phyloP scores from a whole-genome alignment of 53 echinoderm and acorn worm species.

The Stichopus horrens region DNA sequence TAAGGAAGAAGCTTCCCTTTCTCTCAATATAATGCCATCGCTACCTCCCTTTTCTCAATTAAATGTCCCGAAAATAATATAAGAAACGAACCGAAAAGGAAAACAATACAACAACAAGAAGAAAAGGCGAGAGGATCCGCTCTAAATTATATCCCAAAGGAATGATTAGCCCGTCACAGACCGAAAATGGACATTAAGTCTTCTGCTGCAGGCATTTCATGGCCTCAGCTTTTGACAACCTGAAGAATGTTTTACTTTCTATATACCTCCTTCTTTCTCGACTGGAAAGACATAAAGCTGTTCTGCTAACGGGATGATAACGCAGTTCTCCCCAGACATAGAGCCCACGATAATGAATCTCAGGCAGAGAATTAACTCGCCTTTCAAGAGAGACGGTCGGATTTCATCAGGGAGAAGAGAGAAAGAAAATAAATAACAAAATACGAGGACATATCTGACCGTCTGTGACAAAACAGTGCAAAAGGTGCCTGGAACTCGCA shows the following conservation, averaged over 20 bases:
- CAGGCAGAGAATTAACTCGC: neutral
- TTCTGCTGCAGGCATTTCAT: neutral
- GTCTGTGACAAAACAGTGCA: no score
- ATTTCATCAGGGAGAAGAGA: neutral
- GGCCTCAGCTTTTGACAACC: neutral
- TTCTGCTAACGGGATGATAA: neutral
- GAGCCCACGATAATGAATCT: neutral
- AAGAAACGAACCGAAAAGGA: neutral
- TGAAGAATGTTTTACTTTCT: constrained; percentile 3
- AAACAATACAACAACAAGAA: neutral
- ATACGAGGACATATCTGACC: neutral
- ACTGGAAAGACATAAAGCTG: neutral
- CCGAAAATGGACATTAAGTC: no score
- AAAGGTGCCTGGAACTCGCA: no score
- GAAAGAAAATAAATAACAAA: no score
- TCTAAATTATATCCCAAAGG: neutral
- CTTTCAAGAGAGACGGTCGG: neutral
- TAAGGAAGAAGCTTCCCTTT: neutral
- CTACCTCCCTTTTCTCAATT: neutral
- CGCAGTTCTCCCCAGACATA: neutral
- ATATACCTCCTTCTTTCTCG: neutral
- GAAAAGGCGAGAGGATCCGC: neutral
- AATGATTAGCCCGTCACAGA: neutral
- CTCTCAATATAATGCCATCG: neutral
- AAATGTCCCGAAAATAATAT: neutral